Conservation (phyloP, 37 sponge, comb jelly and placozoan genomes). For the Axinella damicornis region DNA sequence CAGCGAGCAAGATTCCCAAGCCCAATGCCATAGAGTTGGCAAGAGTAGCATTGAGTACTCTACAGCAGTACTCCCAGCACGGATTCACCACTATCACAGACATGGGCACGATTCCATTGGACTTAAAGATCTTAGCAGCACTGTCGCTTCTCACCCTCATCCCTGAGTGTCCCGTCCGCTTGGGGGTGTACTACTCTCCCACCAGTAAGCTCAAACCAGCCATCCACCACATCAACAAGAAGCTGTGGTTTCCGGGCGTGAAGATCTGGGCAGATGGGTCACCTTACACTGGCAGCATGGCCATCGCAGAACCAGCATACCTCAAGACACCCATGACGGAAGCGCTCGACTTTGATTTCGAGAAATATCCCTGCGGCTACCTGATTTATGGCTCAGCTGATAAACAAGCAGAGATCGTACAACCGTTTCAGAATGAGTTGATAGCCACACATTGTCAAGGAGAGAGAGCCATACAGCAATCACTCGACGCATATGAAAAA, state of each 20-base stretch:
- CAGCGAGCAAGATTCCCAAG: background rate
- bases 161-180: background rate
- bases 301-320: conserved; percentile 45
- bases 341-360: conserved; percentile 29
- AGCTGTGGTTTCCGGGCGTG: conserved; percentile 53
- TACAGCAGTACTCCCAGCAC: conserved; percentile 20
- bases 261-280: conserved; percentile 74
- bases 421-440: conserved; percentile 32
- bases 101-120: conserved; percentile 6
- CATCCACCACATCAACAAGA: background rate
- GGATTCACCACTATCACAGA: conserved; percentile 77
- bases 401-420: conserved; percentile 4
- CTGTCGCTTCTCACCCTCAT: background rate
- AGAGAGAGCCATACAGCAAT: conserved; percentile 61
- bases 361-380: conserved; percentile 13
- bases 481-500: conserved; percentile 28
- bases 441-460: conserved; percentile 69
- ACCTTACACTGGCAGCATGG: conserved; percentile 48
- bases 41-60: conserved; percentile 3
- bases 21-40: background rate
- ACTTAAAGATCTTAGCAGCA: background rate
- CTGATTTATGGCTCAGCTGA: conserved; percentile 22
- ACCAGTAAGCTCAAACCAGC: background rate
- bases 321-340: conserved; percentile 35
- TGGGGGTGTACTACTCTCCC: background rate